Conservation (phyloP, 1,140 invertebrate species). For the Pygmarrhopalites habei region DNA sequence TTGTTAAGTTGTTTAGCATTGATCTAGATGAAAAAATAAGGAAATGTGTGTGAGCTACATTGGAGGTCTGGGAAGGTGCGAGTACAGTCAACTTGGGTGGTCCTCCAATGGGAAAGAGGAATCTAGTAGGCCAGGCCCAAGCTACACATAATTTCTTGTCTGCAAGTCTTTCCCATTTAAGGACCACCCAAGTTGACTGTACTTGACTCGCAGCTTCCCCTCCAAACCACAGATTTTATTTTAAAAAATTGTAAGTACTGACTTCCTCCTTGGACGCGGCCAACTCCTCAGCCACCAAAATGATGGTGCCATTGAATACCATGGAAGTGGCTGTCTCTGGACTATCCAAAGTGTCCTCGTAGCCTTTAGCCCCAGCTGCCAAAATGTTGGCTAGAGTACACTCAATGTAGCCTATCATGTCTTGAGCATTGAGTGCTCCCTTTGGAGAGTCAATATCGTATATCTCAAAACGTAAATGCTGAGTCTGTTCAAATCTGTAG, state of each 20-base stretch:
- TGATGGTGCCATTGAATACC: constrained; percentile 23
- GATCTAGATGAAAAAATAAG: too few relatives aligned
- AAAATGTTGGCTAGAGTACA: constrained; percentile 50
- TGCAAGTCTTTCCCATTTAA: too few relatives aligned
- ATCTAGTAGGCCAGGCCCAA: too few relatives aligned
- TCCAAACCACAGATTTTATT: too few relatives aligned
- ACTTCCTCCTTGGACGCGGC: constrained; percentile 32
- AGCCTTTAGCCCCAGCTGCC: constrained; percentile 35
- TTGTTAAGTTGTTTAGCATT: too few relatives aligned
- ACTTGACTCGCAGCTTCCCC: too few relatives aligned
- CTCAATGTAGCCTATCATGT: constrained; percentile 51
- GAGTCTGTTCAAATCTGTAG: constrained; percentile 48
- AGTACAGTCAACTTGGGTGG: too few relatives aligned
- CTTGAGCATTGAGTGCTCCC: constrained; percentile 48
- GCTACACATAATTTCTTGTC: not conserved
- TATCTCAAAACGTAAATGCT: constrained; percentile 48
- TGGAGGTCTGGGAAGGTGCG: too few relatives aligned
- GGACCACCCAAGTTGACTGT: too few relatives aligned
- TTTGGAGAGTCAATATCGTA: constrained; percentile 47
- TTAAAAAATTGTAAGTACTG: not conserved
- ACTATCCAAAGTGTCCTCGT: not conserved
- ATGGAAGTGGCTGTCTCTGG: not conserved
- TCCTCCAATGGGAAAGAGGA: too few relatives aligned
- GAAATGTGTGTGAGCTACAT: too few relatives aligned
- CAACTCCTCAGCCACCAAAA: constrained; percentile 30